phyloP scores from a whole-genome alignment of 53 echinoderm and acorn worm species.

The Astropecten irregularis region DNA sequence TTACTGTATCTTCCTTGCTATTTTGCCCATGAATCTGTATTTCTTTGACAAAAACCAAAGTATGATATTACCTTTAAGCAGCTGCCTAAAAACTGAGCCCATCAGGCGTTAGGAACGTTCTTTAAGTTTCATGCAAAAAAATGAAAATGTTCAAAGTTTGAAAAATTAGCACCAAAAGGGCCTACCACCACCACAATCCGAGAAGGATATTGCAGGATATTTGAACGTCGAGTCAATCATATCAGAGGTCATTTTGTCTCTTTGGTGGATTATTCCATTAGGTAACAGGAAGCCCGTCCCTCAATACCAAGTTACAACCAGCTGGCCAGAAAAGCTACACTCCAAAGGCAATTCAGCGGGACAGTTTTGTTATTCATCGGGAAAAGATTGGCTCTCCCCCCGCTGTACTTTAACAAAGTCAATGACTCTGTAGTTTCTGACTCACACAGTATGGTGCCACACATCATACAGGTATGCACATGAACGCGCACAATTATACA shows the following conservation, averaged over 20 bases:
- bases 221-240: background rate
- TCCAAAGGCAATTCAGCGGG: background rate
- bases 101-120: too few species aligned
- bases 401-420: constrained; percentile 45
- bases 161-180: too few species aligned
- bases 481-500: background rate
- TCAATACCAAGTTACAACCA: constrained; percentile 18
- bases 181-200: too few species aligned
- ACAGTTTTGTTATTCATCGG: constrained; percentile 38
- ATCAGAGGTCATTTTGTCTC: constrained; percentile 54
- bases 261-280: constrained; percentile 51
- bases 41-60: too few species aligned
- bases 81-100: too few species aligned
- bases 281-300: constrained; percentile 45
- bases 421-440: constrained; percentile 32
- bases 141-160: too few species aligned
- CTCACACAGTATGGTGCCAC: background rate
- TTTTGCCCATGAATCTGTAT: too few species aligned
- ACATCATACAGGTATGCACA: background rate
- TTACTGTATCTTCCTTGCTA: too few species aligned
- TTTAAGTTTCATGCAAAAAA: too few species aligned
- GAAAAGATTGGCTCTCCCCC: constrained; percentile 4
- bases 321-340: constrained; percentile 19
- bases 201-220: background rate
- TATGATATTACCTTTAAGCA: too few species aligned